Conservation (phyloP, 2,888 invertebrate genomes). For the Heteromurus nitidus region DNA sequence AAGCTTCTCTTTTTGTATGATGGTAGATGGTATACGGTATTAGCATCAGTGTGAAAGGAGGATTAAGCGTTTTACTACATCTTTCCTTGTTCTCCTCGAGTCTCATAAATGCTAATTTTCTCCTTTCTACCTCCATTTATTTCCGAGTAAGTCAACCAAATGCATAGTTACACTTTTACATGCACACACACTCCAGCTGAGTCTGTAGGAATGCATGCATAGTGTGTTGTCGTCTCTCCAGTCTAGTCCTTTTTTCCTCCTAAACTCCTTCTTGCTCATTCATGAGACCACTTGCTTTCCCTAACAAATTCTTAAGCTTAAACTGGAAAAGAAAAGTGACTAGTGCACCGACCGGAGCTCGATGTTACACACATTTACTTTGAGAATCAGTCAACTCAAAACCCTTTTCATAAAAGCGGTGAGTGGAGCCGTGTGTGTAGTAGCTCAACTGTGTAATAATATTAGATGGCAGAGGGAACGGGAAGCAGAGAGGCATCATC, state of each 20-base stretch:
- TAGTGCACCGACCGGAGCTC: not conserved
- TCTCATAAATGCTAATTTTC: constrained; percentile 63
- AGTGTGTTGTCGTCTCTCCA: not conserved
- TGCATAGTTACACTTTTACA: too few species aligned
- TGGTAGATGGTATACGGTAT: constrained; percentile 33
- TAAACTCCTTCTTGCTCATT: not conserved
- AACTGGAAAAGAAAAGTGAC: not conserved
- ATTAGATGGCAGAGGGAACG: not conserved
- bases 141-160: constrained; percentile 48
- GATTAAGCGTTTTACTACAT: constrained; percentile 58
- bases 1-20: too few species aligned
- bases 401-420: constrained; percentile 7
- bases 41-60: constrained; percentile 60
- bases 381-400: too few species aligned
- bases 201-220: constrained; percentile 14
- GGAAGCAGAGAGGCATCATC: constrained; percentile 18
- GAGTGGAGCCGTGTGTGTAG: not conserved
- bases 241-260: not conserved
- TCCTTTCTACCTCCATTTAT: constrained; percentile 60
- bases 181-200: constrained; percentile 16
- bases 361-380: constrained; percentile 19
- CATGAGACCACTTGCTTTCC: not conserved
- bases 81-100: constrained; percentile 44
- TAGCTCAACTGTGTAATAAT: constrained; percentile 31
- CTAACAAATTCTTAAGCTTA: not conserved